A percentile compares a stretch with the other conserved stretches of the same genome.
These are phyloP conservation scores for Diloba caeruleocephala DNA, from an alignment of 2,888 invertebrate genomes.

Conservation along the genomic window DNA sequence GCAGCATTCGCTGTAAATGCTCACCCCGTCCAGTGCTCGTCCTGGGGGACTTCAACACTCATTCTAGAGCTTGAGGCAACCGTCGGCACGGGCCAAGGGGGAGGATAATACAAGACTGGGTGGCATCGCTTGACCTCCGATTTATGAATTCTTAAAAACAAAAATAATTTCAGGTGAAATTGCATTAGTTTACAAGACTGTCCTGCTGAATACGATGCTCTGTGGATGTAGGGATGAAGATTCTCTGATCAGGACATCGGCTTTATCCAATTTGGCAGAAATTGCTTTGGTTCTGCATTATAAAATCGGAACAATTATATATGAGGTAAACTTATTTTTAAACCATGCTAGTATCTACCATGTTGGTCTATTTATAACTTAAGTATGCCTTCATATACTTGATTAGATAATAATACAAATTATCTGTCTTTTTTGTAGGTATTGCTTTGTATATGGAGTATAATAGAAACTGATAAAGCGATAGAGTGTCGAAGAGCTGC, in stretches of 20 bases:
- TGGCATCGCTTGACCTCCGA: no score
- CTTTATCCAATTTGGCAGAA: slow-evolving; percentile 95
- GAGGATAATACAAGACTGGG: no score
- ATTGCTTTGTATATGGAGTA: slow-evolving; percentile 91
- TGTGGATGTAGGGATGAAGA: slow-evolving; percentile 92
- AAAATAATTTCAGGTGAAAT: slow-evolving; percentile 92
- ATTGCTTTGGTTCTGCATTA: slow-evolving; percentile 93
- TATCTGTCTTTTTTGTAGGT: slow-evolving; percentile 83
- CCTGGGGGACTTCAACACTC: no score
- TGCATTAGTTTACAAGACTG: slow-evolving; percentile 91
- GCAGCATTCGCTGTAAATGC: no score
- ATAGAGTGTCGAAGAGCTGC: slow-evolving; percentile 94
- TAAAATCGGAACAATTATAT: slow-evolving; percentile 91
- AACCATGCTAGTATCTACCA: no score
- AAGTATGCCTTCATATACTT: no score
- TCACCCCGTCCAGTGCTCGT: no score
- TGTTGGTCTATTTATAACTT: no score
- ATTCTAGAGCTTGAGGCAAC: no score
- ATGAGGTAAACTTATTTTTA: slow-evolving; percentile 89
- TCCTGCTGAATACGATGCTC: slow-evolving; percentile 92
- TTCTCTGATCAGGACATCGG: slow-evolving; percentile 93
- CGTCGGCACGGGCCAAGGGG: no score
- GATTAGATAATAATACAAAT: no score
- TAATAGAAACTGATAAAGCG: slow-evolving; percentile 92
- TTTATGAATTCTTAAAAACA: no score